Evolutionary conservation across 2,888 invertebrate species (phyloP), one percentile per base, ranked within the genome.

Genomic region (Allophyes oxyacanthae): DNA sequence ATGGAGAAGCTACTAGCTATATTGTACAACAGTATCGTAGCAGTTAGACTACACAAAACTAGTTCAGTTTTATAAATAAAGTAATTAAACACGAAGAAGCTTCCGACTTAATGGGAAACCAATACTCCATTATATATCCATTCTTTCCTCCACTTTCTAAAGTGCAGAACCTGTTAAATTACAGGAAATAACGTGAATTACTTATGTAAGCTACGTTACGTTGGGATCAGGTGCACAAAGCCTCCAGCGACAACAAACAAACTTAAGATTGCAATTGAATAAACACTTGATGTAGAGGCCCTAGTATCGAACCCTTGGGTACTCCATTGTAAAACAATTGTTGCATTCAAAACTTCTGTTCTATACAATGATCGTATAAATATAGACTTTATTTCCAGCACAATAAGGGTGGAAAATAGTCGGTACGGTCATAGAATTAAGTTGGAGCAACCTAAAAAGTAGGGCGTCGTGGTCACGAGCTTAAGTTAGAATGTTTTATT

Each of bases 381-480:
- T 75, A 54, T 75, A 64, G 52, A 62, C 78, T 64, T 72, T 84
- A 83, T 63, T 62, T 10, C 3, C 6, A 42, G 57, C 9, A 30
- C 1, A 50, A 70, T 80, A 86, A 77, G 73, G 64, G 54, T 68
- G 64, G 69, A 56, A 72, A 69, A 60, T 45, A 43, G 44, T 59
- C 64, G 50, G 28, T 53, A 58, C 45, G 41, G 43, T 36, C 9
- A 30, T 56, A 66, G 62, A 78, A 67, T 69, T 65, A 60, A 71
- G 72, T 64, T 74, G 71, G 67, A 78, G 68, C 68, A 71, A 69
- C 71, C 71, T 80, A 83, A 86, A 87, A 88, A 87, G 85, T 87
- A 83, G 88, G 83, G 80, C 88, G 82, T 67, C 64, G 79, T 77
- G 78, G 81, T 88, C 89, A 88, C 88, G 89, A 86, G 77, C 78